Conservation (phyloP, 53 echinoderm and acorn worm genomes). For the Henricia sp. region DNA sequence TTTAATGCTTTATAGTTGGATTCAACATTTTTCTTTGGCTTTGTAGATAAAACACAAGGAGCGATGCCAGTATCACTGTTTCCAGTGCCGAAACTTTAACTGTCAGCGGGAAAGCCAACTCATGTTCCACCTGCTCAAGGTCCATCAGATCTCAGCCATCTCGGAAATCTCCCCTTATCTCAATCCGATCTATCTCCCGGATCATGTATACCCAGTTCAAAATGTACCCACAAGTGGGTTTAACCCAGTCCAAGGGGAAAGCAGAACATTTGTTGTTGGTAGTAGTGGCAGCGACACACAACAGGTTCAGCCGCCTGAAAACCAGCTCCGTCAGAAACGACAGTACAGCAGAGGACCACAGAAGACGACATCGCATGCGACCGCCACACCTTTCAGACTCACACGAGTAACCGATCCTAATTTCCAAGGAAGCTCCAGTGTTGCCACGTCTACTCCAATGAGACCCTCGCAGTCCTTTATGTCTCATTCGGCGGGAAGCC, state of each 20-base stretch:
- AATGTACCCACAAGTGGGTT: slow-evolving; percentile 4
- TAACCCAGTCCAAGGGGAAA: background rate
- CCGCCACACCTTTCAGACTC: slow-evolving; percentile 1
- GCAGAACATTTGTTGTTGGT: background rate
- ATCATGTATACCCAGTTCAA: slow-evolving; percentile 1
- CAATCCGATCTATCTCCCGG: slow-evolving; percentile 35
- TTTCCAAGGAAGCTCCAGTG: background rate
- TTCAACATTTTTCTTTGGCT: too few species aligned
- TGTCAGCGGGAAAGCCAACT: slow-evolving; percentile 57
- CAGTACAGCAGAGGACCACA: background rate
- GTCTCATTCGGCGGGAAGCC: background rate
- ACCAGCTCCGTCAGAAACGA: background rate
- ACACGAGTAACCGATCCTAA: background rate
- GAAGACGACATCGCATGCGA: background rate
- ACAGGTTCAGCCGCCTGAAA: background rate
- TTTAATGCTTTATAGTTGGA: too few species aligned
- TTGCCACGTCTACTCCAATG: background rate
- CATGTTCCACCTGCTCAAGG: slow-evolving; percentile 47
- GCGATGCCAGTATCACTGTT: slow-evolving; percentile 54
- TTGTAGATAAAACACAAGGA: slow-evolving; percentile 58
- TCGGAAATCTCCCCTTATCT: slow-evolving; percentile 51
- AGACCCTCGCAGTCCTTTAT: slow-evolving; percentile 15
- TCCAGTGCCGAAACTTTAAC: slow-evolving; percentile 50
- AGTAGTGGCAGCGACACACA: background rate
- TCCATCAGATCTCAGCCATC: slow-evolving; percentile 30